These are phyloP conservation scores for Hyperoplus lanceolatus DNA, from an alignment of 2,797 vertebrate species.

Conservation along the genomic window DNA sequence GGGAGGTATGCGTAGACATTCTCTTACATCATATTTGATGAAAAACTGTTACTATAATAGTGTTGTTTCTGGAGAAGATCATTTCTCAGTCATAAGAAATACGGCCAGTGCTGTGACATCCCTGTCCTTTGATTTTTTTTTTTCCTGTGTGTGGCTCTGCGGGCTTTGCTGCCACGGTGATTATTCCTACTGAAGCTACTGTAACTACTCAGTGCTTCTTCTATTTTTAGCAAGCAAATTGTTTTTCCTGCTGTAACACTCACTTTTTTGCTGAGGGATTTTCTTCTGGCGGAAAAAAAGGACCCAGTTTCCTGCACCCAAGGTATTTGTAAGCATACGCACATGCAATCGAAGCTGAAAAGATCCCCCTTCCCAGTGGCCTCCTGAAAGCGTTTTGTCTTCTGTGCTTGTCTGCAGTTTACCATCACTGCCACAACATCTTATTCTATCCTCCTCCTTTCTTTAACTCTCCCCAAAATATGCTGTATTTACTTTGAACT, in stretches of 20 bases:
- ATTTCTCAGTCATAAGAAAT: slow-evolving; percentile 3
- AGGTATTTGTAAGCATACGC: no score
- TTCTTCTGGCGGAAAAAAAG: background rate
- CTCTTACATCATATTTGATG: background rate
- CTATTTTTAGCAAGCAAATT: slow-evolving; percentile 25
- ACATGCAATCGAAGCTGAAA: background rate
- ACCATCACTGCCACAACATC: background rate
- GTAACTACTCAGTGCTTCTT: background rate
- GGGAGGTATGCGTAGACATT: background rate
- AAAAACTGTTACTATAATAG: background rate
- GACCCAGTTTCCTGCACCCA: slow-evolving; percentile 4
- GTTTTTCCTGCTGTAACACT: background rate
- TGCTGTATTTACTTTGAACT: slow-evolving; percentile 48
- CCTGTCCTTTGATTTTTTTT: slow-evolving; percentile 1
- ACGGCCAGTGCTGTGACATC: background rate
- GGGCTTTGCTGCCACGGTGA: background rate
- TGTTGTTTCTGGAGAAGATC: background rate
- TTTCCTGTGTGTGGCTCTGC: slow-evolving; percentile 3
- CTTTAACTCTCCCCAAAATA: slow-evolving; percentile 44
- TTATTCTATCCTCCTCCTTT: slow-evolving; percentile 7
- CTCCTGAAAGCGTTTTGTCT: background rate
- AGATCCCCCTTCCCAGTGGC: background rate
- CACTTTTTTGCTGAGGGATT: background rate
- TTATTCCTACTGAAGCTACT: slow-evolving; percentile 6
- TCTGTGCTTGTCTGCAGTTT: background rate